Conservation (phyloP, 2,797 vertebrate genomes). For the Chelidonichthys spinosus region DNA sequence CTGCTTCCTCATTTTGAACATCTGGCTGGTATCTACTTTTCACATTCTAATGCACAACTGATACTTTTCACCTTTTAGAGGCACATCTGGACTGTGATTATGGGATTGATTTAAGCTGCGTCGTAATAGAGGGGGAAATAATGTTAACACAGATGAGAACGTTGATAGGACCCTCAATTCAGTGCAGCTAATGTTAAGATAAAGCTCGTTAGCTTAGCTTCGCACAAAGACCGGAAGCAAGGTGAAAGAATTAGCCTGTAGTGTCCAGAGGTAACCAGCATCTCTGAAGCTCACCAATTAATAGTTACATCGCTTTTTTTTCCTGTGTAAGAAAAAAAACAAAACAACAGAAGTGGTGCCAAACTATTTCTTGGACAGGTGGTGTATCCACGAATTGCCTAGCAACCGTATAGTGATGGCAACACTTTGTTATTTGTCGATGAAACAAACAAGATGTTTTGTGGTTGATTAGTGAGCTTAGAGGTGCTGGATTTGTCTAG, state of each 20-base stretch:
- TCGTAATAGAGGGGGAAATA: neutral
- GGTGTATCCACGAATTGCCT: neutral
- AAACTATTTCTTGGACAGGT: neutral
- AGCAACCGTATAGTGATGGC: neutral
- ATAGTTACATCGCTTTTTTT: neutral
- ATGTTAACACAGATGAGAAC: too few species aligned
- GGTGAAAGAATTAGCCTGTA: neutral
- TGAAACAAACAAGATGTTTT: neutral
- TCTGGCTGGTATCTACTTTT: conserved; percentile 14
- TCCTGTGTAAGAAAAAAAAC: neutral
- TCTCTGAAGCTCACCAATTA: neutral
- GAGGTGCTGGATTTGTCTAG: conserved; percentile 1
- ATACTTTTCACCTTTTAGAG: conserved; percentile 14
- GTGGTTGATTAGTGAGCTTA: conserved; percentile 14
- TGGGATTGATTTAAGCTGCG: neutral
- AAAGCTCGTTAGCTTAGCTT: neutral
- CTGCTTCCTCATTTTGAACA: conserved; percentile 15
- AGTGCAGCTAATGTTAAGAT: neutral
- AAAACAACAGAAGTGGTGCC: neutral
- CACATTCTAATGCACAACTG: conserved; percentile 7
- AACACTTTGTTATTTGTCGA: neutral
- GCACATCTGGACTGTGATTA: neutral
- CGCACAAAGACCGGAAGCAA: neutral
- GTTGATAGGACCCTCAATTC: neutral
- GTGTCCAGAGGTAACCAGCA: neutral